Conservation (phyloP, 2,113 vertebrate species). For the Manacus vitellinus region DNA sequence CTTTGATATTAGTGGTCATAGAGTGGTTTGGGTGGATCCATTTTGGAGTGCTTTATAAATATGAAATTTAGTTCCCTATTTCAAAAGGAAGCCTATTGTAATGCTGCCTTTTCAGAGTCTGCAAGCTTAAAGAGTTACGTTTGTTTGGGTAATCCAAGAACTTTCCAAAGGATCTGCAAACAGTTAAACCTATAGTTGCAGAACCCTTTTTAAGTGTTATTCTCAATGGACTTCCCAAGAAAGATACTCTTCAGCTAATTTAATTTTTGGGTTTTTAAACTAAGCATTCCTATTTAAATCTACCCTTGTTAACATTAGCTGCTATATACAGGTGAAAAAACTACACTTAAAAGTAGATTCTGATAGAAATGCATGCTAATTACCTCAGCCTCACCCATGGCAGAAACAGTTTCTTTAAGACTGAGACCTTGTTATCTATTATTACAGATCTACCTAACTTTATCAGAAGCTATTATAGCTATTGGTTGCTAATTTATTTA, state of each 20-base stretch:
- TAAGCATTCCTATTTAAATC: not conserved
- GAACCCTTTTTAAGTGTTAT: not conserved
- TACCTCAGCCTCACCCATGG: not conserved
- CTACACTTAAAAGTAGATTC: not conserved
- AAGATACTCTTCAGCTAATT: not conserved
- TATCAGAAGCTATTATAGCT: not conserved
- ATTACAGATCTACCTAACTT: not conserved
- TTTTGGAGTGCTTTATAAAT: not conserved
- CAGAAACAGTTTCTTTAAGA: not conserved
- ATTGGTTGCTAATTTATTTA: not conserved
- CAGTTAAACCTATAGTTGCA: not conserved
- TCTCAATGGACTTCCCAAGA: not conserved
- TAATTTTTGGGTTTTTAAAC: not conserved
- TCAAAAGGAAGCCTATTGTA: not conserved
- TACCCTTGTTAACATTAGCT: not conserved
- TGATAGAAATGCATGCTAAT: not conserved
- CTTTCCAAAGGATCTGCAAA: not conserved
- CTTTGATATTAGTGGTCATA: not conserved
- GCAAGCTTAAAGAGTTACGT: not conserved
- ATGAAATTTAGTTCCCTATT: not conserved
- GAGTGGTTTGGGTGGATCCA: not conserved
- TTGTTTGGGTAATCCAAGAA: not conserved
- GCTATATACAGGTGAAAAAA: not conserved
- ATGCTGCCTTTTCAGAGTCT: not conserved
- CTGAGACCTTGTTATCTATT: not conserved